Base-by-base conservation (phyloP, 2,888 invertebrate species). In the Amblyteles armatorius region DNA sequence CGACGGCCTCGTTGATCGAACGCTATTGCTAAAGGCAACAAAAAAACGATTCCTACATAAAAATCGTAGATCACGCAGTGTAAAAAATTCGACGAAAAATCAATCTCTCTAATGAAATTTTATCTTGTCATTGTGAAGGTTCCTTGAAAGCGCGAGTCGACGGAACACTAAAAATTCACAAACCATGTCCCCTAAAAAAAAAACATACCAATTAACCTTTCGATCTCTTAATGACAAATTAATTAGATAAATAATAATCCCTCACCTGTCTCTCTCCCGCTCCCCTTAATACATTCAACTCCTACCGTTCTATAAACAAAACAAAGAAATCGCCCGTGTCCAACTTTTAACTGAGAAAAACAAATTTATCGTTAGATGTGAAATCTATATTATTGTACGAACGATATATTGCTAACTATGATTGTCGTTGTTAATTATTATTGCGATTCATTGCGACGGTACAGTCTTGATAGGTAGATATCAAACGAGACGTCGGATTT, bases 351-450 rank as follows among this genome's bases (percentile, higher is more conserved):
- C 69, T 82, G 78, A 80, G 55, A 73, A 80, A 90, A 80, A 90
- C 87, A 91, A 91, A 92, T 92, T 93, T 93, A 93, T 93, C 92
- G 93, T 93, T 94, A 93, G 92, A 92, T 93, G 93, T 93, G 92
- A 90, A 92, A 92, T 92, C 91, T 92, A 93, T 93, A 93, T 92
- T 93, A 93, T 92, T 90, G 91, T 91, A 91, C 90, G 92, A 91
- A 92, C 90, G 91, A 92, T 92, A 90, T 90, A 90, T 90, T 89
- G 90, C 91, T 91, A 92, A 87, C 88, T 88, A 90, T 93, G 91
- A 93, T 92, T 92, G 92, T 92, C 92, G 91, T 93, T 93, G 91
- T 92, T 89, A 90, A 90, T 90, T 92, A 91, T 89, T 89, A 91
- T 92, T 92, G 91, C 89, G 89, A 90, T 90, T 90, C 90, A 91